Conservation (phyloP, 1,140 invertebrate genomes). For the Prorops nasuta region DNA sequence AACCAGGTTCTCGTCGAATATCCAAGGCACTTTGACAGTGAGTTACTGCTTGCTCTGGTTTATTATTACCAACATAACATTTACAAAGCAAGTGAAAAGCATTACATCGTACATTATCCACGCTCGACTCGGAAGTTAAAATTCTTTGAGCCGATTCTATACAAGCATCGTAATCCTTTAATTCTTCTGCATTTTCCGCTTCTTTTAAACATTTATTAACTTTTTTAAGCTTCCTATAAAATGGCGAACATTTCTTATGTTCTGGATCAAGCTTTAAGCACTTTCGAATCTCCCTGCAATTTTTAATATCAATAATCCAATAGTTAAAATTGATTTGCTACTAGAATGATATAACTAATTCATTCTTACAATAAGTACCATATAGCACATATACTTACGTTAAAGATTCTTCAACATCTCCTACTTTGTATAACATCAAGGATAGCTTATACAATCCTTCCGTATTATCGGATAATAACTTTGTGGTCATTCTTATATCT, state of each 20-base stretch:
- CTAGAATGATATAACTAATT: too few species aligned
- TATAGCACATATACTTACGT: slow-evolving; percentile 64
- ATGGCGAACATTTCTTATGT: slow-evolving; percentile 91
- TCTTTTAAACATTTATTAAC: slow-evolving; percentile 82
- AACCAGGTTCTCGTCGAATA: slow-evolving; percentile 72
- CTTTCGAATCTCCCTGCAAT: slow-evolving; percentile 84
- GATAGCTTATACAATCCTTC: slow-evolving; percentile 83
- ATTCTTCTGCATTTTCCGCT: slow-evolving; percentile 69
- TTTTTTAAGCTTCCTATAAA: slow-evolving; percentile 97
- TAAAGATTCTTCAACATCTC: slow-evolving; percentile 87
- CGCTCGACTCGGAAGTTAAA: slow-evolving; percentile 67
- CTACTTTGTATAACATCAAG: slow-evolving; percentile 82
- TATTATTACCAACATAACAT: slow-evolving; percentile 60
- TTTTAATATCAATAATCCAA: background rate
- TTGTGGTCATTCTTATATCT: slow-evolving; percentile 87
- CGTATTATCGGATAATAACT: slow-evolving; percentile 89
- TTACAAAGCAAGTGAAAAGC: slow-evolving; percentile 74
- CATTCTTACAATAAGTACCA: too few species aligned
- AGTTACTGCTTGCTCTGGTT: slow-evolving; percentile 64
- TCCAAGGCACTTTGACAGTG: slow-evolving; percentile 80
- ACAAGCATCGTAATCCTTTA: slow-evolving; percentile 75
- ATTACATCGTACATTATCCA: slow-evolving; percentile 71
- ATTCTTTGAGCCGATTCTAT: slow-evolving; percentile 70
- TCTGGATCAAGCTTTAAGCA: slow-evolving; percentile 98
- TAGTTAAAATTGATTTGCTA: slow-evolving; percentile 1